A percentile compares a stretch with the other conserved stretches of the same genome.
phyloP scores from a whole-genome alignment of 2,888 invertebrate genomes.

The Scaptomyza polygonia region DNA sequence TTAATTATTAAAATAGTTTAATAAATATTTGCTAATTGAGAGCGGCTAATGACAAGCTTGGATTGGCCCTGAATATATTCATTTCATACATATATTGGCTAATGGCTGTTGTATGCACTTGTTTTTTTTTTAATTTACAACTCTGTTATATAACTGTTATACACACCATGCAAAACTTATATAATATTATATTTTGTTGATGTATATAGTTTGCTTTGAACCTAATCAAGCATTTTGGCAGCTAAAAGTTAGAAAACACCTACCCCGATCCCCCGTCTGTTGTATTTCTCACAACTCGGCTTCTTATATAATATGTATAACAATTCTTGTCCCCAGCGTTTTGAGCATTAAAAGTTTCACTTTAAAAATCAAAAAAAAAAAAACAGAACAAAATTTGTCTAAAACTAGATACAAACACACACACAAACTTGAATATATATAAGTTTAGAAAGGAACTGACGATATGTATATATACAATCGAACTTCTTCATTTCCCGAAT shows the following conservation, averaged over 20 bases:
- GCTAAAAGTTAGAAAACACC: constrained; percentile 36
- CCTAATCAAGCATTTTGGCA: constrained; percentile 51
- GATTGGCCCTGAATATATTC: constrained; percentile 10
- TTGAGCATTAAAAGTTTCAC: constrained; percentile 78
- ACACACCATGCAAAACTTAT: background rate
- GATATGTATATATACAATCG: constrained; percentile 3
- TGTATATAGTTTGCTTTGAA: constrained; percentile 13
- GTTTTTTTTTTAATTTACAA: too few species aligned
- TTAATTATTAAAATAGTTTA: constrained; percentile 32
- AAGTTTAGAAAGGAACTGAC: constrained; percentile 62
- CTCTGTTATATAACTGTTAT: constrained; percentile 38
- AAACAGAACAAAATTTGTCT: constrained; percentile 31
- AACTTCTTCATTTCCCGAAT: too few species aligned
- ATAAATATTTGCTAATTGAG: constrained; percentile 50
- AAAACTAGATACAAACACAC: constrained; percentile 5
- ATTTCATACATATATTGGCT: constrained; percentile 22
- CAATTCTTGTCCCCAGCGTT: constrained; percentile 51
- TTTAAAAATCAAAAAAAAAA: constrained; percentile 52
- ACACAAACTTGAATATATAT: constrained; percentile 23
- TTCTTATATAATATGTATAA: constrained; percentile 31
- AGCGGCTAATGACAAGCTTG: constrained; percentile 37
- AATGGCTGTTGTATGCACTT: constrained; percentile 35
- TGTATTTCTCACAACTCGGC: too few species aligned
- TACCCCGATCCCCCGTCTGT: background rate
- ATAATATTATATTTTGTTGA: too few species aligned